Evolutionary conservation across 2,113 vertebrate species (phyloP), one percentile per base, ranked within the genome.

Genomic region (Hystrix brachyura): DNA sequence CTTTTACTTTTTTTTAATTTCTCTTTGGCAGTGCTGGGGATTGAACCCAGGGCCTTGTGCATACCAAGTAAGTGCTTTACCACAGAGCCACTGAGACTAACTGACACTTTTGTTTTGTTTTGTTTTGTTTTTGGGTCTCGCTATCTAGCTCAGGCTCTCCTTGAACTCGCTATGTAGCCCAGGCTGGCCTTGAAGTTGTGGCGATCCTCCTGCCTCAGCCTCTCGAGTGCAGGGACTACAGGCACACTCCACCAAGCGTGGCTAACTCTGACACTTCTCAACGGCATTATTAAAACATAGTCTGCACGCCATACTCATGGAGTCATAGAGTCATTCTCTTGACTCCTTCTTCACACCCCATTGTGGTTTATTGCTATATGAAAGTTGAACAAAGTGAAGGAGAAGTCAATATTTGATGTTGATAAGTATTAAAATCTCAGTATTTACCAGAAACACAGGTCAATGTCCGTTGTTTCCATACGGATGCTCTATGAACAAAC

Each of bases 371-470:
- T 65, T 87, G n/a, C 89, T 59, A 60, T 15, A 48, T 17, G 18
- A 71, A 84, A 43, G 34, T 78, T n/a, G 69, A 88, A 27, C 25
- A 64, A 59, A 67, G 48, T 59, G 60, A 92, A 53, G 25, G 32
- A 46, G 53, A 94, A 87, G 64, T 93, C 53, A 92, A n/a, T 82
- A 87, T 87, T 92, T 81, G 64, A 83, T 80, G 89, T 81, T 29
- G 5, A 9, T 69, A 19, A 88, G 53, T 57, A 60, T 1, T 38
- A 46, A 90, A 90, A 60, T 92, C 38, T 94, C 86, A 27, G 3
- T 69, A 29, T 84, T 90, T 55, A 83, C 55, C 19, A n/a, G 74
- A 93, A 93, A 32, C 21, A 62, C 51, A 93, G 48, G 38, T 87
- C 79, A 93, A 46, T 15, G 17, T 25, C 17, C 69, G 10, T 87